Conservation (phyloP, 2,797 vertebrate species). For the Gymnothorax javanicus region DNA sequence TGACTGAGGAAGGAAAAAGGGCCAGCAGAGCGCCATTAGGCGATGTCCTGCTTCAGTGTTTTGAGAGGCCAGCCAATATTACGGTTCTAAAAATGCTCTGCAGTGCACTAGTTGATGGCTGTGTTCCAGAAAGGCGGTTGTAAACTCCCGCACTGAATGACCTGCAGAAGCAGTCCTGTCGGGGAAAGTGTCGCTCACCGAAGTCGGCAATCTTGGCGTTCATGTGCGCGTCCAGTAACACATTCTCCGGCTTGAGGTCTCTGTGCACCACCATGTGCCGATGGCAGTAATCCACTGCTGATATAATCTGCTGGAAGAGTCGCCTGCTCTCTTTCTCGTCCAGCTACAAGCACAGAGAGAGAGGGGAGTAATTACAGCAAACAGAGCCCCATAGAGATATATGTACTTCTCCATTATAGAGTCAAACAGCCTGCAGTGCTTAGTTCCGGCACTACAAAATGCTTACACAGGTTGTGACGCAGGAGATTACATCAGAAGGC, state of each 20-base stretch:
- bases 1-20: not conserved
- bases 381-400: not conserved
- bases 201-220: conserved; percentile 99
- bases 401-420: not conserved
- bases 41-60: not conserved
- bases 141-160: not conserved
- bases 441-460: not conserved
- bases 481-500: not conserved
- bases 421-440: not conserved
- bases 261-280: conserved; percentile 98
- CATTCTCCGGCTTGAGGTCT: conserved; percentile 97
- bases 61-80: not conserved
- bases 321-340: conserved; percentile 97
- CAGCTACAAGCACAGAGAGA: conserved; percentile 73
- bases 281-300: conserved; percentile 98
- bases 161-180: not conserved
- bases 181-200: conserved; percentile 69
- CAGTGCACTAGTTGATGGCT: not conserved
- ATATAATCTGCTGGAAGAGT: conserved; percentile 98
- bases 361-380: not conserved
- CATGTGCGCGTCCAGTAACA: conserved; percentile 97
- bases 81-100: not conserved
- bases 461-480: not conserved
- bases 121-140: not conserved
- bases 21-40: not conserved